phyloP scores from a whole-genome alignment of 2,797 vertebrate genomes.

The Falco biarmicus region DNA sequence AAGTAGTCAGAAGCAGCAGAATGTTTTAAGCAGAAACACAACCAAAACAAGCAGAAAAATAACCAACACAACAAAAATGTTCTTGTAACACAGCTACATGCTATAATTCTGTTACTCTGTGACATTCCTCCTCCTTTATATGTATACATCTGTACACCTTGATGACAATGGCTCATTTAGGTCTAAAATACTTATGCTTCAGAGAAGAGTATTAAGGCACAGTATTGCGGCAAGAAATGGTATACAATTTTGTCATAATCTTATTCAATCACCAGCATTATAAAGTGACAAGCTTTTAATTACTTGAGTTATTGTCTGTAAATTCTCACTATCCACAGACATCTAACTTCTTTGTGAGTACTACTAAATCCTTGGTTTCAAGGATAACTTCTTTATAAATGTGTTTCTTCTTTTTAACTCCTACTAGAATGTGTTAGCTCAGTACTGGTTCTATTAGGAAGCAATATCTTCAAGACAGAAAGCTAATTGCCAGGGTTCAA shows the following conservation, averaged over 20 bases:
- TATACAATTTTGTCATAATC: neutral
- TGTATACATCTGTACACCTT: fast-evolving
- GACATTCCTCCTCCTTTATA: neutral
- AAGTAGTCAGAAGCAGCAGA: neutral
- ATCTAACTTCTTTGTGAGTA: neutral
- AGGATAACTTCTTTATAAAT: neutral
- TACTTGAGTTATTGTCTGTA: neutral
- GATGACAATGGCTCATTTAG: neutral
- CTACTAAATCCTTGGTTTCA: neutral
- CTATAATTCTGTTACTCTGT: neutral
- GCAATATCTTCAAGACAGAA: neutral
- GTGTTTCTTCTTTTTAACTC: neutral
- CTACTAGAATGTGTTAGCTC: neutral
- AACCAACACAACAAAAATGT: neutral
- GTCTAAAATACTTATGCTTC: neutral
- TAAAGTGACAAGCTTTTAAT: neutral
- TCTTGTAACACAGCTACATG: neutral
- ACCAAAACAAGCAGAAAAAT: neutral
- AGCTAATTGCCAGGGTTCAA: neutral
- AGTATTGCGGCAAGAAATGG: neutral
- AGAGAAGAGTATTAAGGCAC: neutral
- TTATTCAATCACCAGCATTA: neutral
- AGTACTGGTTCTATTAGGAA: neutral
- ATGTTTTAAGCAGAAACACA: neutral
- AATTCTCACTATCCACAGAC: neutral